These are phyloP conservation scores for Galleria mellonella DNA, from an alignment of 1,140 invertebrate genomes.

Conservation along the genomic window DNA sequence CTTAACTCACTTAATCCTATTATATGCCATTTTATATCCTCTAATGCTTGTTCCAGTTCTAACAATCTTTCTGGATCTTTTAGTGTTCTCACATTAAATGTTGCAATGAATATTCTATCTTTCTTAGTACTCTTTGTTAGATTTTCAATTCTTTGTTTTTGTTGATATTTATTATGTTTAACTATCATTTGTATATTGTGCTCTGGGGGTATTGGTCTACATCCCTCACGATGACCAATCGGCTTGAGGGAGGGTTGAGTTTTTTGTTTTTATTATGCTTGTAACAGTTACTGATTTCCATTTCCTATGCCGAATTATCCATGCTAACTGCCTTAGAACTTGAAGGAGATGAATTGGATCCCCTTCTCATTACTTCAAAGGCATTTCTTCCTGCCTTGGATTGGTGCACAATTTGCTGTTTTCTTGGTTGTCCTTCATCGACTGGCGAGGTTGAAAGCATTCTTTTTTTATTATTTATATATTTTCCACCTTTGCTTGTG, in stretches of 20 bases:
- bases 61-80: slow-evolving; percentile 13
- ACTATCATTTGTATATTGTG: slow-evolving; percentile 2
- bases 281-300: slow-evolving; percentile 15
- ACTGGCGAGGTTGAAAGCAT: slow-evolving; percentile 13
- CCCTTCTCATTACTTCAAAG: slow-evolving; percentile 19
- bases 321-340: neutral
- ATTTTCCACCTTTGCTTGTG: slow-evolving; percentile 12
- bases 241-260: slow-evolving; percentile 21
- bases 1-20: slow-evolving; percentile 19
- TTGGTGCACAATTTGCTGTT: slow-evolving; percentile 5
- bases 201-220: slow-evolving; percentile 27
- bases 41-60: slow-evolving; percentile 15
- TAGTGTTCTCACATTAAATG: slow-evolving; percentile 21
- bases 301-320: slow-evolving; percentile 11
- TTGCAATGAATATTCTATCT: slow-evolving; percentile 16
- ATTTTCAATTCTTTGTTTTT: slow-evolving; percentile 9
- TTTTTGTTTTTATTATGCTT: slow-evolving; percentile 9
- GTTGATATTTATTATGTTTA: neutral
- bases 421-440: slow-evolving; percentile 8
- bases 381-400: slow-evolving; percentile 12
- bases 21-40: slow-evolving; percentile 23
- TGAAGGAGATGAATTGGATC: slow-evolving; percentile 14
- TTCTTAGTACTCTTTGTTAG: too few species aligned
- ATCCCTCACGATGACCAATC: slow-evolving; percentile 20
- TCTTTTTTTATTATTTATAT: slow-evolving; percentile 29